phyloP scores from a whole-genome alignment of 2,797 vertebrate genomes.

The Nyctalus aviator region DNA sequence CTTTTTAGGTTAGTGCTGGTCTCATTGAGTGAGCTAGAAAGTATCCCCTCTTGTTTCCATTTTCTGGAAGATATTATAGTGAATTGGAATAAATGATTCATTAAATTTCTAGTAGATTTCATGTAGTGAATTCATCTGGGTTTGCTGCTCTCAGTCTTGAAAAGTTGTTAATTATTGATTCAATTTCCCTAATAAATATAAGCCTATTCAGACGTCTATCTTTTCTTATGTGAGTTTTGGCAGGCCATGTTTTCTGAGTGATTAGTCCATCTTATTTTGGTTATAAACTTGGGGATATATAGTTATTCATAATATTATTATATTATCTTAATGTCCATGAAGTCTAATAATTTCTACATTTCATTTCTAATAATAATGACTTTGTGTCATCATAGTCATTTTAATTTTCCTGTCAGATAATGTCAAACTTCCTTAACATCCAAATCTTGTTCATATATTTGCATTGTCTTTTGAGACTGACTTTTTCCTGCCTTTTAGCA shows the following conservation, averaged over 20 bases:
- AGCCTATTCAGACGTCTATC: not conserved
- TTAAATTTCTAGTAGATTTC: not conserved
- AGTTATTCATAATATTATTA: not conserved
- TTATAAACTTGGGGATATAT: not conserved
- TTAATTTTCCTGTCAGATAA: not conserved
- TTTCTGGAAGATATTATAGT: not conserved
- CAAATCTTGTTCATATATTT: not conserved
- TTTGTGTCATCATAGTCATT: not conserved
- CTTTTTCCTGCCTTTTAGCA: not conserved
- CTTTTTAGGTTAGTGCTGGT: not conserved
- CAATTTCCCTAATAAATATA: not conserved
- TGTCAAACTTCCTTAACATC: not conserved
- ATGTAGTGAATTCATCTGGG: not conserved
- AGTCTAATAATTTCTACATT: not conserved
- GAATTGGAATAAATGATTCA: not conserved
- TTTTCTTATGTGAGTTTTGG: not conserved
- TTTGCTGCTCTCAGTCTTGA: not conserved
- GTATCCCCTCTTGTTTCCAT: not conserved
- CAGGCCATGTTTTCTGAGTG: not conserved
- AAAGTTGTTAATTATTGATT: not conserved
- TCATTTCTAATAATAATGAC: not conserved
- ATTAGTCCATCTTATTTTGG: not conserved
- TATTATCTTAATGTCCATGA: not conserved
- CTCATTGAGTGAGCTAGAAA: not conserved
- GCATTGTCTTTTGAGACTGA: not conserved